Percentiles rank a stretch among this genome's conserved stretches.
Evolutionary conservation across 2,797 vertebrate genomes (phyloP).

Genomic region (Melanotaenia pygmaea): DNA sequence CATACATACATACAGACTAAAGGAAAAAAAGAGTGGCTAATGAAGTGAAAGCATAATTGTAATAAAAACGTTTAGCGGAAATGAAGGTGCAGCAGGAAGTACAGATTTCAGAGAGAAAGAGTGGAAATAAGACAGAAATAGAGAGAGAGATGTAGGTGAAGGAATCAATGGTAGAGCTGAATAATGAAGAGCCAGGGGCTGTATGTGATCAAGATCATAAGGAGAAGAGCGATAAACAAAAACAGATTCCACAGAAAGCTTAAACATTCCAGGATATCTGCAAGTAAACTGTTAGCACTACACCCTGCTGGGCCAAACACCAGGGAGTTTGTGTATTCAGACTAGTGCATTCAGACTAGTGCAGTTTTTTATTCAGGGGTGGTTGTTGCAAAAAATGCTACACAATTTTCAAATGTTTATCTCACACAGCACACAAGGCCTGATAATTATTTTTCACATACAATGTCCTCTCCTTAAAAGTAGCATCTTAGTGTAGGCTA

Average conservation of each 20-base stretch:
- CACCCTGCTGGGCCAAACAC: not conserved
- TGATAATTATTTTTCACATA: not conserved
- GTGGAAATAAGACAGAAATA: slow-evolving; percentile 1
- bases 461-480: not conserved
- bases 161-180: slow-evolving; percentile 2
- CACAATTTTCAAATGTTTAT: not conserved
- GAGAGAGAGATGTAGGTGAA: slow-evolving; percentile 7
- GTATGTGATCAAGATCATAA: slow-evolving; percentile 33
- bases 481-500: too few species aligned
- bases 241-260: slow-evolving; percentile 1
- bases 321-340: not conserved
- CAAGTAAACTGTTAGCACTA: not conserved
- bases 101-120: slow-evolving; percentile 1
- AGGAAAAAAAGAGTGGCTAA: not conserved
- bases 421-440: not conserved
- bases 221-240: not conserved
- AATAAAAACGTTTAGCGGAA: not conserved
- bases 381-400: not conserved
- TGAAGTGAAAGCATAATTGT: slow-evolving; percentile 5
- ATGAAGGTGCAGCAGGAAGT: not conserved
- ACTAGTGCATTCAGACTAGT: not conserved
- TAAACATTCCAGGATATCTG: not conserved
- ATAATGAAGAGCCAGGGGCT: slow-evolving; percentile 37
- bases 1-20: too few species aligned
- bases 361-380: not conserved